A percentile compares a stretch with the other conserved stretches of the same genome.
Evolutionary conservation across 2,797 vertebrate genomes (phyloP).

Genomic region (Alca torda): DNA sequence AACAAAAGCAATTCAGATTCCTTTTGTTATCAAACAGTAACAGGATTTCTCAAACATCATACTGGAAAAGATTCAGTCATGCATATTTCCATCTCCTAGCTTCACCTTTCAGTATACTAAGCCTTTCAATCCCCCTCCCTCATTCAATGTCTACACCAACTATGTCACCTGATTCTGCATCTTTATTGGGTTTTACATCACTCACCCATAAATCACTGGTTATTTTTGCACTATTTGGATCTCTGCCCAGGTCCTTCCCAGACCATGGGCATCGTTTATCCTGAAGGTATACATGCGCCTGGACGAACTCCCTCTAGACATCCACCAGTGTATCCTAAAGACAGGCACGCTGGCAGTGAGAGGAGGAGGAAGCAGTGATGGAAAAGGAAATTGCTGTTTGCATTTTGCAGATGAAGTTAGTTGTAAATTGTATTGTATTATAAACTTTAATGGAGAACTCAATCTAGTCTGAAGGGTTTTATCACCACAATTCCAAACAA

Average conservation of each 20-base stretch:
- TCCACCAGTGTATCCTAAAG: not conserved
- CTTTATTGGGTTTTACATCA: not conserved
- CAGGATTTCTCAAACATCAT: not conserved
- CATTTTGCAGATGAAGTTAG: not conserved
- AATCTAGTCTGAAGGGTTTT: not conserved
- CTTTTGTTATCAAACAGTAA: not conserved
- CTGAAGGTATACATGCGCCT: not conserved
- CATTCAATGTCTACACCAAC: not conserved
- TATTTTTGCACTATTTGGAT: not conserved
- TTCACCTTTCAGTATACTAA: not conserved
- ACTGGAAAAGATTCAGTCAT: not conserved
- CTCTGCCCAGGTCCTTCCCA: not conserved
- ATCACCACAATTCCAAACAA: not conserved
- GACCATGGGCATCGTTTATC: not conserved
- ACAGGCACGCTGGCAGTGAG: not conserved
- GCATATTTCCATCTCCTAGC: not conserved
- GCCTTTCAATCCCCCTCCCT: not conserved
- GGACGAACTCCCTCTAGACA: not conserved
- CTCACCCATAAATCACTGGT: not conserved
- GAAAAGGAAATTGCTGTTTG: not conserved
- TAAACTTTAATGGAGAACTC: not conserved
- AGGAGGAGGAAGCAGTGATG: not conserved
- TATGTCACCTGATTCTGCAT: not conserved
- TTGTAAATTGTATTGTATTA: not conserved
- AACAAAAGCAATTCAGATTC: not conserved